Base-by-base conservation (phyloP, 2,888 invertebrate genomes). In the Fragum fragum region DNA sequence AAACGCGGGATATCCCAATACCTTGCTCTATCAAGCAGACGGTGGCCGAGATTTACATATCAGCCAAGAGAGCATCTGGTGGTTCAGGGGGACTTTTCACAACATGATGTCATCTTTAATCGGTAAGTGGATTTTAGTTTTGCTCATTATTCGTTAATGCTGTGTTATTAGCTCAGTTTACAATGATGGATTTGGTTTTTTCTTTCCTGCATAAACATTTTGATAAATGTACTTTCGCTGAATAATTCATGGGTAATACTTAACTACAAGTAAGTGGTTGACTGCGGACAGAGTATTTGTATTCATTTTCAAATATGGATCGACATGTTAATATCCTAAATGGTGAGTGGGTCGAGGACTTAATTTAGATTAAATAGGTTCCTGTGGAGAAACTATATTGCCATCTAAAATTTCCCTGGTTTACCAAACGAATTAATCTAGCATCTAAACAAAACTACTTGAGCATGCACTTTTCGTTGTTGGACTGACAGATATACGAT, bases 1-100 rank as follows among this genome's bases (percentile, higher is more conserved):
- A 66, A 66, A 26, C 66, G 66, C 66, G 66, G 66, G 66, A 66
- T 66, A 66, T 66, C 66, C 66, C 66, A 42, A 42, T 66, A 66
- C 14, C 39, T n/a, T 26, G 36, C 7, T 42, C 42, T 39, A n/a
- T 66, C 66, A 42, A 18, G 23, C 39, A 18, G 42, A 23, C 26
- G 42, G 7, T 66, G 66, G 36, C 26, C 23, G 36, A 18, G n/a
- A 16, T 23, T 26, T 61, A 61, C 61, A 61, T 21, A 28, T 57
- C 14, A 32, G 61, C 29, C 42, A 36, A 16, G 42, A 23, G 42
- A 57, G 57, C 57, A 26, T 57, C 57, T 66, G n/a, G 18, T 42
- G 21, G 28, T 9, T 57, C 11, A 23, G 21, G 6, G 26, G 23
- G 66, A 11, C 42, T 23, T 42, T 14, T 21, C 42, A 26, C 42